Percentiles rank a stretch among this genome's conserved stretches.
Conservation (phyloP, 2,113 vertebrate genomes). For the Emydura subglobosa region DNA sequence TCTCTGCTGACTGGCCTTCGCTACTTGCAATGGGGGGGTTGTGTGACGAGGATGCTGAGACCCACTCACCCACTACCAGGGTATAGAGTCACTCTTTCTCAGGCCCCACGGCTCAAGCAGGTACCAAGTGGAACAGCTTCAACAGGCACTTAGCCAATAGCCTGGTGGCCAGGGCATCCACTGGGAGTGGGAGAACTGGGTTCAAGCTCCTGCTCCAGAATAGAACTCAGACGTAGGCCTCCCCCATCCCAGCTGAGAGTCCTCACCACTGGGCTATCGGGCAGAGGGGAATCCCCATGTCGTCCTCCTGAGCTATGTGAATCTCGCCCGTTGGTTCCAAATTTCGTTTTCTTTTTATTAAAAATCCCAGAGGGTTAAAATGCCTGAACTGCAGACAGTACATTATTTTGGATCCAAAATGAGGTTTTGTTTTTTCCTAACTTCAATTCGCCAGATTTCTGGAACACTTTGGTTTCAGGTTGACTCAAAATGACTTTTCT, state of each 20-base stretch:
- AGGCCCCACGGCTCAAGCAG: too few species aligned
- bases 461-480: not conserved
- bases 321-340: not conserved
- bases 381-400: not conserved
- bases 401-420: not conserved
- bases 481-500: not conserved
- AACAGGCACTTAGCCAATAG: not conserved
- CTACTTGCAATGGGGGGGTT: not conserved
- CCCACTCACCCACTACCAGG: too few species aligned
- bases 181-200: not conserved
- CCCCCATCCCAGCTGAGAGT: not conserved
- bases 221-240: accelerated
- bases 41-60: too few species aligned
- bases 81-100: too few species aligned
- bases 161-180: not conserved
- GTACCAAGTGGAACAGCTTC: too few species aligned
- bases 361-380: too few species aligned
- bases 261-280: not conserved
- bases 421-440: not conserved
- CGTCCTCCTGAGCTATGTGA: not conserved
- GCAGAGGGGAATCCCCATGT: too few species aligned
- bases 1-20: not conserved
- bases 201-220: not conserved
- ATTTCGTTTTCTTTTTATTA: not conserved
- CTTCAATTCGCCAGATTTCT: not conserved